Evolutionary conservation across 2,113 vertebrate species (phyloP).

Genomic region (Terrapene triunguis): DNA sequence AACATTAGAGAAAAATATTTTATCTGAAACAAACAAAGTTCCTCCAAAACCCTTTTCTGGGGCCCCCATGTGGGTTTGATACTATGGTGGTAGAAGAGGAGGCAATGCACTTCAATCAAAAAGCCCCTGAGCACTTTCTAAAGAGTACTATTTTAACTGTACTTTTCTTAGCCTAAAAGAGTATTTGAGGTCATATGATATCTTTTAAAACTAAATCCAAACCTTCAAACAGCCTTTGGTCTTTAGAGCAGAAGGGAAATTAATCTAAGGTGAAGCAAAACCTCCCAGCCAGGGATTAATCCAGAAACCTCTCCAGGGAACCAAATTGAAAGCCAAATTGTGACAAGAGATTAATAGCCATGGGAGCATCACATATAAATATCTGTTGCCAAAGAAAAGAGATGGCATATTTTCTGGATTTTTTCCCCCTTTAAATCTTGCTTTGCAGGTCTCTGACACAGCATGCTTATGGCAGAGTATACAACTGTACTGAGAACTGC

Average conservation of each 20-base stretch:
- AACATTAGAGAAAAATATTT: accelerated
- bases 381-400: background rate
- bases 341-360: constrained; percentile 47
- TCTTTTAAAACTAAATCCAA: background rate
- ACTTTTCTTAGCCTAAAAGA: accelerated
- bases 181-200: accelerated
- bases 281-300: constrained; percentile 38
- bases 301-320: constrained; percentile 44
- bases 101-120: accelerated
- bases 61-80: accelerated
- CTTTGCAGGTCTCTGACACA: background rate
- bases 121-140: accelerated
- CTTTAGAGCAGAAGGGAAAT: background rate
- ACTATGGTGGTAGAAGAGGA: background rate
- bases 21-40: background rate
- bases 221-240: background rate
- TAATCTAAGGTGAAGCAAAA: constrained; percentile 15
- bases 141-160: background rate
- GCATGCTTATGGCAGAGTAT: accelerated
- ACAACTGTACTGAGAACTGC: accelerated
- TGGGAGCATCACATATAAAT: constrained; percentile 11
- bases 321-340: constrained; percentile 25
- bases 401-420: background rate
- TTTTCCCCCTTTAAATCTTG: accelerated
- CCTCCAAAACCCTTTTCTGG: background rate